Evolutionary conservation across 2,113 vertebrate genomes (phyloP).

Genomic region (Cebus imitator): DNA sequence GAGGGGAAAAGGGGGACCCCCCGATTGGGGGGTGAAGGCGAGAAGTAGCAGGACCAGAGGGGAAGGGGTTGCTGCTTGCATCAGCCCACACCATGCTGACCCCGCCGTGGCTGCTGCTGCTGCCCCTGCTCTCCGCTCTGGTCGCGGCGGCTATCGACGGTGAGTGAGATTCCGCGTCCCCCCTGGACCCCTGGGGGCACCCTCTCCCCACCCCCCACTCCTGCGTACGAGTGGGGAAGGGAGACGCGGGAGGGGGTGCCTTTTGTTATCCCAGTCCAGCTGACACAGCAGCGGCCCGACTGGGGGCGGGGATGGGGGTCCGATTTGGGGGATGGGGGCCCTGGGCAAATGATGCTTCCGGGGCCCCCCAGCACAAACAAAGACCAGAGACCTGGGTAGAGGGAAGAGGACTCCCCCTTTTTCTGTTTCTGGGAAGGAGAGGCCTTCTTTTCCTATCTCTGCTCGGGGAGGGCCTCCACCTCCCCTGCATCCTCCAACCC

Average conservation of each 20-base stretch:
- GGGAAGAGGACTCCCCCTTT: slow-evolving; percentile 61
- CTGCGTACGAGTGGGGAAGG: slow-evolving; percentile 55
- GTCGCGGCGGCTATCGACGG: slow-evolving; percentile 71
- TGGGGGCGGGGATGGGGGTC: slow-evolving; percentile 73
- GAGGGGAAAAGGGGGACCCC: slow-evolving; percentile 69
- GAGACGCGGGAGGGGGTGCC: slow-evolving; percentile 75
- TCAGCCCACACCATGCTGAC: slow-evolving; percentile 77
- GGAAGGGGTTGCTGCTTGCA: slow-evolving; percentile 67
- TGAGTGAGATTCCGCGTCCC: slow-evolving; percentile 73
- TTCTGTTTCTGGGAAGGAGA: slow-evolving; percentile 55
- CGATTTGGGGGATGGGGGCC: slow-evolving; percentile 66
- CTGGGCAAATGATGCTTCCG: slow-evolving; percentile 62
- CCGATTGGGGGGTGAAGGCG: slow-evolving; percentile 66
- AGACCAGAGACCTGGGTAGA: slow-evolving; percentile 57
- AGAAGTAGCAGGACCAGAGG: slow-evolving; percentile 68
- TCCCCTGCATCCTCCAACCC: slow-evolving; percentile 51
- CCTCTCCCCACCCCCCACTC: slow-evolving; percentile 69
- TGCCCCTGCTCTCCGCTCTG: slow-evolving; percentile 74
- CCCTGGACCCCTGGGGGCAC: slow-evolving; percentile 68
- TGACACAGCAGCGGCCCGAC: slow-evolving; percentile 76
- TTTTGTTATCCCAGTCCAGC: slow-evolving; percentile 79
- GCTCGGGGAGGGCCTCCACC: slow-evolving; percentile 64
- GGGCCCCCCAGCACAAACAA: slow-evolving; percentile 72
- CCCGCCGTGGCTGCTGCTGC: slow-evolving; percentile 68
- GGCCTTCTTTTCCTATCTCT: slow-evolving; percentile 72